Evolutionary conservation across 1,140 invertebrate species (phyloP), one percentile per base, ranked within the genome.

Genomic region (Drosophila asahinai): DNA sequence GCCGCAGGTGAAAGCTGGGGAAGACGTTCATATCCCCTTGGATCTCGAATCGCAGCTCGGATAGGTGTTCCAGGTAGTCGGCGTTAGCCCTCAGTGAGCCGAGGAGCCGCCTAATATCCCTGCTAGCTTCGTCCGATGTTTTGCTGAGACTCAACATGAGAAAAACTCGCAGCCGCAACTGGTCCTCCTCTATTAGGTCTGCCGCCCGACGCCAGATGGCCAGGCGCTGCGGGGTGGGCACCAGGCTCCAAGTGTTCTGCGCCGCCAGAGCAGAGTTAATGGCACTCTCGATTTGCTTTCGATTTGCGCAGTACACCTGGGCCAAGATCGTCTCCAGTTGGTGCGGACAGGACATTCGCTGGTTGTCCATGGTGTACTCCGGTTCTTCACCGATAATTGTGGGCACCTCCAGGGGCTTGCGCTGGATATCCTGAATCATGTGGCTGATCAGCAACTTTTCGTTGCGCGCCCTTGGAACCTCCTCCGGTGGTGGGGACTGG

Each of bases 121-220:
- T 99, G 93, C 99, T 98, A 7, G 98, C 99, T 94, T 99, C 98
- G 17, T 98, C 95, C 1, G 96, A 95, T 22, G 97, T 99, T 93
- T 99, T 99, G 8, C 96, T 96, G 93, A 99, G 98, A 1, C 98
- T 98, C 9, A 99, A 93, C 97, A 99, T 99, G 1, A 99, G 99
- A 1, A 98, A 95, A 3, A 98, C 98, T 92, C 99, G 97, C 19
- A 99, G 93, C 22, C 96, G 94, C 91, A 97, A 96, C 58, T 98
- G 94, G 91, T 99, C 97, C 76, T 97, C 96, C 2, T 97, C 96
- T 95, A 99, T 97, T 43, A 99, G 92, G 82, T 98, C 96, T 1
- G 98, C 98, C 8, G 98, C 98, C 70, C 94, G 95, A 17, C 96
- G 93, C 95, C 96, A 97, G 65, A 98, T 97, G 45, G 95, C 93